Evolutionary conservation across 1,140 invertebrate genomes (phyloP).

Genomic region (Pinna nobilis): DNA sequence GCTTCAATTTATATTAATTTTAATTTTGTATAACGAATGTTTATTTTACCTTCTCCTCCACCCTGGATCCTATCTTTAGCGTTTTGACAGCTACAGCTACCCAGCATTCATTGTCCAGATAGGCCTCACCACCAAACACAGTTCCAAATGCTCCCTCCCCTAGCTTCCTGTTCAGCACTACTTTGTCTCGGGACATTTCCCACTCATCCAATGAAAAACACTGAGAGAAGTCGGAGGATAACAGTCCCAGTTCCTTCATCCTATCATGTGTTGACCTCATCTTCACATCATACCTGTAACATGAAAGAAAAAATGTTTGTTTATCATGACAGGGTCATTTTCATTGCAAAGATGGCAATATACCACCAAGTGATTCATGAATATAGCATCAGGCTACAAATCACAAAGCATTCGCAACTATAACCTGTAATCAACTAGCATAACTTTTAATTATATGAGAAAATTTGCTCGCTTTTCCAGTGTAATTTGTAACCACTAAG

Average conservation of each 20-base stretch:
- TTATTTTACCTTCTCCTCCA: slow-evolving; percentile 83
- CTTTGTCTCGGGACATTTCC: slow-evolving; percentile 88
- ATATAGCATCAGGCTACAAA: no score
- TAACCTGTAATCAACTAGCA: no score
- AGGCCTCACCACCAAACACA: slow-evolving; percentile 89
- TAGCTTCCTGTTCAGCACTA: slow-evolving; percentile 92
- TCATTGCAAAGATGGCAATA: neutral
- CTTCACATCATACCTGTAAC: slow-evolving; percentile 82
- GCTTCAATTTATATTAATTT: no score
- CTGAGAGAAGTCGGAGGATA: slow-evolving; percentile 74
- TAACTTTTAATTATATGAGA: no score
- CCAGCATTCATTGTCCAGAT: slow-evolving; percentile 82
- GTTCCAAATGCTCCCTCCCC: slow-evolving; percentile 94
- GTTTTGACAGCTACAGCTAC: slow-evolving; percentile 93
- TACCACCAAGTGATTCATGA: neutral
- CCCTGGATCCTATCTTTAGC: slow-evolving; percentile 86
- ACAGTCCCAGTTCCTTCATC: slow-evolving; percentile 83
- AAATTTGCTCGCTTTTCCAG: no score
- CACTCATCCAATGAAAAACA: slow-evolving; percentile 84
- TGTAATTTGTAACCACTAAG: no score
- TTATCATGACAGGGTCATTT: neutral
- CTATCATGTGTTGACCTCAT: slow-evolving; percentile 82
- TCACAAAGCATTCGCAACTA: no score
- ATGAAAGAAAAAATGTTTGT: neutral
- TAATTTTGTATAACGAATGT: no score